phyloP scores from a whole-genome alignment of 2,797 vertebrate species.

The Acomys russatus region DNA sequence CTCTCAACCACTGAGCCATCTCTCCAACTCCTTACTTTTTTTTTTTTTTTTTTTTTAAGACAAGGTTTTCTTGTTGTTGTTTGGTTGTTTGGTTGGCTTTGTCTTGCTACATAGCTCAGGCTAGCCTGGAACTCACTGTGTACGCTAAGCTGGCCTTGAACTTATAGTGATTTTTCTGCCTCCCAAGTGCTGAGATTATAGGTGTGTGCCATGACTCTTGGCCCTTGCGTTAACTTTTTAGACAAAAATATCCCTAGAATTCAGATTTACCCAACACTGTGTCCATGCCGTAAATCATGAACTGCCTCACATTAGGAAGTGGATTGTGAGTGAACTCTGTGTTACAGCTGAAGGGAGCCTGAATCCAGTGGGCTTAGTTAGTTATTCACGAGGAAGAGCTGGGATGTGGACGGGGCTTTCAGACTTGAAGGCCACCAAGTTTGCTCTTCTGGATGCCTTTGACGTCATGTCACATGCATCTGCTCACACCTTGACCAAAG shows the following conservation, averaged over 20 bases:
- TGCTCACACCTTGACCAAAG: background rate
- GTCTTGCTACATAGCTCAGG: background rate
- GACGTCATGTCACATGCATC: background rate
- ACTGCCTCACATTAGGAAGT: background rate
- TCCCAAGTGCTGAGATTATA: background rate
- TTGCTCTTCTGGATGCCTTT: background rate
- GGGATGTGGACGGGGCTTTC: background rate
- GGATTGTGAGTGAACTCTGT: background rate
- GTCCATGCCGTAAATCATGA: background rate
- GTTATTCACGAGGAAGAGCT: background rate
- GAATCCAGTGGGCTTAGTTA: background rate
- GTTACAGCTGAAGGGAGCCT: background rate
- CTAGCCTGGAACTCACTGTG: background rate
- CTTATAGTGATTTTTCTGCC: background rate
- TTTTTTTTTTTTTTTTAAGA: background rate
- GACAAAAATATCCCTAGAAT: slow-evolving; percentile 51
- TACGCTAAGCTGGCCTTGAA: background rate
- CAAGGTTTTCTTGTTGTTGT: background rate
- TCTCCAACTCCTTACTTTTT: too few species aligned
- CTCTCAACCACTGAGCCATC: too few species aligned
- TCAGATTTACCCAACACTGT: slow-evolving; percentile 18
- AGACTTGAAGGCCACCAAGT: background rate
- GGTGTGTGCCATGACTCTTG: background rate
- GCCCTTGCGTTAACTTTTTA: slow-evolving; percentile 14
- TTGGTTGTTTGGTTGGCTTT: too few species aligned